Percentiles rank a stretch among this genome's conserved stretches.
These are phyloP conservation scores for Streptopelia turtur DNA, from an alignment of 2,797 vertebrate species.

Conservation along the genomic window DNA sequence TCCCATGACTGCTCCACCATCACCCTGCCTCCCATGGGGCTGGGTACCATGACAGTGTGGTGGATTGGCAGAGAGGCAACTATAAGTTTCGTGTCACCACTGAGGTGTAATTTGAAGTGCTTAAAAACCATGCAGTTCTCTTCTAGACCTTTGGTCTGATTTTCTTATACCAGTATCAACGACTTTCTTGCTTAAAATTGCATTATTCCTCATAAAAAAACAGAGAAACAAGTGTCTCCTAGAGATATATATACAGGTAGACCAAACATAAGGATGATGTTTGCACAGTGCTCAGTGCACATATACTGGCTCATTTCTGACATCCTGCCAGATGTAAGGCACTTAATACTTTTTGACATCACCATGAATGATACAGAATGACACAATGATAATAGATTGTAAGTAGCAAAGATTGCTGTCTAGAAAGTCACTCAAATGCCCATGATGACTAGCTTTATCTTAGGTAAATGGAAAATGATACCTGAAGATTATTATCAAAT, in stretches of 20 bases:
- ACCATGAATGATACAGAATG: not conserved
- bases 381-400: not conserved
- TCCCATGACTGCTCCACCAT: not conserved
- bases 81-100: not conserved
- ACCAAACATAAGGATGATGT: not conserved
- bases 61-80: not conserved
- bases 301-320: not conserved
- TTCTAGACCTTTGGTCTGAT: not conserved
- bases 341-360: not conserved
- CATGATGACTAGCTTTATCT: not conserved
- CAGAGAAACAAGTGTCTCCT: not conserved
- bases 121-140: not conserved
- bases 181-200: not conserved
- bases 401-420: not conserved
- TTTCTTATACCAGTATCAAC: not conserved
- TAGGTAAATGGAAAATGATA: not conserved
- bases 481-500: not conserved
- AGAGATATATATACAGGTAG: not conserved
- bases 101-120: not conserved
- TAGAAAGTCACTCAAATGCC: not conserved
- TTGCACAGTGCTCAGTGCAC: not conserved
- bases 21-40: not conserved
- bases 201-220: not conserved
- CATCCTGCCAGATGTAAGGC: not conserved
- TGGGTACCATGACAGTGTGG: accelerated